Conservation (phyloP, 2,113 vertebrate species). For the Bos javanicus region DNA sequence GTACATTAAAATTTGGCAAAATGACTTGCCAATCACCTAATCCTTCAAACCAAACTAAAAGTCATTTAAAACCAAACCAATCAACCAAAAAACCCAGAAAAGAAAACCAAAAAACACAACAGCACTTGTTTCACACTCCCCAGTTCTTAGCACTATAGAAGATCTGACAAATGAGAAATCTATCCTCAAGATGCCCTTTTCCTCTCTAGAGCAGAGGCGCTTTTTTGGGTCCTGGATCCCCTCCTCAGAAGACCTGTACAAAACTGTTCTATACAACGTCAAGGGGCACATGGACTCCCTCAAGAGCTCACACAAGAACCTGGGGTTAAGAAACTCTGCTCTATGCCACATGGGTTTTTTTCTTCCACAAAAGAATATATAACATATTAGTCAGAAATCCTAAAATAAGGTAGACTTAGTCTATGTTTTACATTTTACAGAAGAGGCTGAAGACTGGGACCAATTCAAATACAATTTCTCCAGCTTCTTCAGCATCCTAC, state of each 20-base stretch:
- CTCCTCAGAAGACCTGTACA: background rate
- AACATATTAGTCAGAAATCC: background rate
- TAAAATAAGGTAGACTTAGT: background rate
- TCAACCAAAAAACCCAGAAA: background rate
- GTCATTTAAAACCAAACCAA: constrained; percentile 19
- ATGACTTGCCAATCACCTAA: background rate
- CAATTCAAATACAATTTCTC: background rate
- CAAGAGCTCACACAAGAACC: background rate
- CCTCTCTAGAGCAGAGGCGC: background rate
- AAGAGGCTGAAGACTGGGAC: background rate
- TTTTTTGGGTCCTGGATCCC: background rate
- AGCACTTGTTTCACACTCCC: background rate
- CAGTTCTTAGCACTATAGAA: background rate
- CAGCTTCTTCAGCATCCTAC: background rate
- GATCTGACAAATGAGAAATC: background rate
- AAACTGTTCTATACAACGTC: background rate
- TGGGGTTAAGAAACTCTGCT: background rate
- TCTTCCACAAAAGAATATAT: background rate
- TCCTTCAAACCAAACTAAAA: constrained; percentile 24
- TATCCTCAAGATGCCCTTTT: background rate
- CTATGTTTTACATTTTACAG: background rate
- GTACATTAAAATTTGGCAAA: background rate
- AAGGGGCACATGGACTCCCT: background rate
- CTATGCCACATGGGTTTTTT: background rate
- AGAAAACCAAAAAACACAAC: background rate